Base-by-base conservation (phyloP, 2,888 invertebrate species). In the Epistrophella euchroma region DNA sequence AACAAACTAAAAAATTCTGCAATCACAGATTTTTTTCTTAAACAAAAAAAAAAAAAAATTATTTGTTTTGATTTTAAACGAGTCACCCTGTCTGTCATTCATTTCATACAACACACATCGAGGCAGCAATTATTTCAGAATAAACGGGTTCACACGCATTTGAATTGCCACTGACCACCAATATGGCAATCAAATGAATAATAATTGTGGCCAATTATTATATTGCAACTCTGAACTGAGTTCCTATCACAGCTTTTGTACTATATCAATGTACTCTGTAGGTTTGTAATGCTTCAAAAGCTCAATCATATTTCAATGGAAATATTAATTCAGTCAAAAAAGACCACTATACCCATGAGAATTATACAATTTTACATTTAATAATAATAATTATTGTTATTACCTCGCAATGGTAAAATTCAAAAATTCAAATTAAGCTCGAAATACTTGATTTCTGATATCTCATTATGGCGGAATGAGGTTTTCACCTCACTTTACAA, bases 131-230 rank as follows among this genome's bases (percentile, higher is more conserved):
- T 28, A 62, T n/a, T 64, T 25, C 45, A 19, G 11, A 47, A 64
- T 45, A 64, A 32, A 19, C 64, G 17, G 32, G 28, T 47, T 64
- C 17, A 19, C 64, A 64, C 45, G 64, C 64, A 64, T 32, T 64
- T 47, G 13, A 4, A 37, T 58, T 15, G 19, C 58, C 37, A 15
- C 19, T 13, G 28, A 22, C 50, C 35, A 72, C 25, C 52, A 70
- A 79, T 71, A 64, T 32, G 50, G 56, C 71, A 79, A 64, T 84
- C 58, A 62, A 58, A 74, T 84, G 52, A 78, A 78, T 78, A 83
- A 78, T 47, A 64, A 45, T 70, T 83, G 74, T 17, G 74, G 73
- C 60, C 73, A 78, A 78, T 81, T 72, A 72, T 72, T 64, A 22
- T 37, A 37, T 17, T 64, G 28, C 28, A 43, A n/a, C 62, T 19